Percentiles rank a stretch among this genome's conserved stretches.
These are phyloP conservation scores for Paramormyrops kingsleyae DNA, from an alignment of 2,113 vertebrate species.

Conservation along the genomic window DNA sequence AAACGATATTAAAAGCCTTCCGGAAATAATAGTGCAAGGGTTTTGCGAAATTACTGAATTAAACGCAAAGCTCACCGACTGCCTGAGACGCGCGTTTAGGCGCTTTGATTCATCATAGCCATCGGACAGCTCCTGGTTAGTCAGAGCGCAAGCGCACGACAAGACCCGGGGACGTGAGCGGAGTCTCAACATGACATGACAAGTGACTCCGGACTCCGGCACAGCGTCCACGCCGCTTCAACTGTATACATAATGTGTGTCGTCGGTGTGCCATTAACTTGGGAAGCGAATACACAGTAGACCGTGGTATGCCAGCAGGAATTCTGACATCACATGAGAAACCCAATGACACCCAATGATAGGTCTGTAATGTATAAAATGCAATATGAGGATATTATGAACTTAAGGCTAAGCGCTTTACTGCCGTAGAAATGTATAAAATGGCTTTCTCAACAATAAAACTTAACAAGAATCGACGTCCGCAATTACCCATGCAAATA, in stretches of 20 bases:
- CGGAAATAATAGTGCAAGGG: background rate
- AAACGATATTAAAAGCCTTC: background rate
- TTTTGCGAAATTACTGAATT: constrained; percentile 34
- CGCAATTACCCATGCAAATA: background rate
- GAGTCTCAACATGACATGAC: constrained; percentile 44
- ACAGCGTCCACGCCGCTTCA: background rate
- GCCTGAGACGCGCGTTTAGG: constrained; percentile 56
- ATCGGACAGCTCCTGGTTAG: constrained; percentile 73
- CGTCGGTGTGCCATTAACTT: background rate
- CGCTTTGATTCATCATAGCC: constrained; percentile 65
- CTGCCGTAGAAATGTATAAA: background rate
- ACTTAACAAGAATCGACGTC: background rate
- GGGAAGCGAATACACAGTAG: background rate
- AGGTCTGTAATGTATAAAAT: background rate
- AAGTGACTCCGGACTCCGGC: background rate
- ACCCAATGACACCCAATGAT: background rate
- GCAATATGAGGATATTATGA: background rate
- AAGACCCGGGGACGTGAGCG: constrained; percentile 50
- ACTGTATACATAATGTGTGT: background rate
- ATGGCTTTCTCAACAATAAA: background rate
- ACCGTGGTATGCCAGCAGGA: background rate
- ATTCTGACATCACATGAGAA: background rate
- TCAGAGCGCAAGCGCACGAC: constrained; percentile 73
- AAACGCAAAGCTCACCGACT: constrained; percentile 39
- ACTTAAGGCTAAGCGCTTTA: background rate